Percentiles rank a stretch among this genome's conserved stretches.
These are phyloP conservation scores for cattle (Bos taurus) DNA, from an alignment of 2,113 vertebrate genomes.

Conservation along the genomic window ARS-UCD2.0 NC_037333.1:68840501-68841000, in stretches of 20 bases:
- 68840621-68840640: not conserved
- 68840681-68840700: not conserved
- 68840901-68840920: not conserved
- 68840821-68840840: not conserved
- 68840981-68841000: not conserved
- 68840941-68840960: not conserved
- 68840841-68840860: not conserved
- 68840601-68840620: not conserved
- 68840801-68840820: not conserved
- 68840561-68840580: not conserved
- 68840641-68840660: not conserved
- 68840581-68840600: not conserved
- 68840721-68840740: not conserved
- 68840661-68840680: not conserved
- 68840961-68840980: not conserved
- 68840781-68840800: not conserved
- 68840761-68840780: not conserved
- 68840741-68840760: not conserved
- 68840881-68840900: not conserved
- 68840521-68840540: not conserved
- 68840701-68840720: not conserved
- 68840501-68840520: no score
- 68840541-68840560: constrained; percentile 22
- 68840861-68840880: not conserved
- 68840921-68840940: not conserved